Percentiles rank a stretch among this genome's conserved stretches.
Evolutionary conservation across 2,113 vertebrate species (phyloP).

Genomic region (Pluvialis apricaria): DNA sequence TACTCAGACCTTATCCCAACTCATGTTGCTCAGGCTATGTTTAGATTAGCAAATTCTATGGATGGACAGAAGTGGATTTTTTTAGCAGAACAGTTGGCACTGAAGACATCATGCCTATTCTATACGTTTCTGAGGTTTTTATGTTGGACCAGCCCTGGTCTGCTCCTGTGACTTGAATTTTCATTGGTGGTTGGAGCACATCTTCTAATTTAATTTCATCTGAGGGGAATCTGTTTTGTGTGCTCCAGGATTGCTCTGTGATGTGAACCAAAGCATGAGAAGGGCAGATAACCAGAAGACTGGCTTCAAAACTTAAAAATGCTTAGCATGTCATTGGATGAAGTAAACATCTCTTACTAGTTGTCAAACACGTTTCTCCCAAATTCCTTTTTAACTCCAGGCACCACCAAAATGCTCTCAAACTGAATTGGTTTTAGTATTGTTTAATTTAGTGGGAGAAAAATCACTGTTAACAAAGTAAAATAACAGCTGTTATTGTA

Average conservation of each 20-base stretch:
- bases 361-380: background rate
- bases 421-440: background rate
- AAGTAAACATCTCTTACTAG: background rate
- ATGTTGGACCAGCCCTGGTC: background rate
- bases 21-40: background rate
- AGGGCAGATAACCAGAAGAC: background rate
- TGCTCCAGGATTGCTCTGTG: background rate
- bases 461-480: background rate
- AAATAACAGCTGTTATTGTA: conserved; percentile 18
- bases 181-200: background rate
- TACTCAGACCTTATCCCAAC: background rate
- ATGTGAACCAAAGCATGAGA: background rate
- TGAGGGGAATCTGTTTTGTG: background rate
- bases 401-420: background rate
- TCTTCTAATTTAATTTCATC: background rate
- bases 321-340: background rate
- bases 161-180: background rate
- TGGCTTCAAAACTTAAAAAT: background rate
- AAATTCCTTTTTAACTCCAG: background rate
- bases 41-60: background rate
- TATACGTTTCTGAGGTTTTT: background rate
- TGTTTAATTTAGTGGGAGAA: conserved; percentile 23
- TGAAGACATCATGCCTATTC: background rate
- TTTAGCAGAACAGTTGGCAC: background rate
- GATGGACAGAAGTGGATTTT: background rate